Percentiles rank a stretch among this genome's conserved stretches.
phyloP scores from a whole-genome alignment of 2,113 vertebrate species.

The Upupa epops region DNA sequence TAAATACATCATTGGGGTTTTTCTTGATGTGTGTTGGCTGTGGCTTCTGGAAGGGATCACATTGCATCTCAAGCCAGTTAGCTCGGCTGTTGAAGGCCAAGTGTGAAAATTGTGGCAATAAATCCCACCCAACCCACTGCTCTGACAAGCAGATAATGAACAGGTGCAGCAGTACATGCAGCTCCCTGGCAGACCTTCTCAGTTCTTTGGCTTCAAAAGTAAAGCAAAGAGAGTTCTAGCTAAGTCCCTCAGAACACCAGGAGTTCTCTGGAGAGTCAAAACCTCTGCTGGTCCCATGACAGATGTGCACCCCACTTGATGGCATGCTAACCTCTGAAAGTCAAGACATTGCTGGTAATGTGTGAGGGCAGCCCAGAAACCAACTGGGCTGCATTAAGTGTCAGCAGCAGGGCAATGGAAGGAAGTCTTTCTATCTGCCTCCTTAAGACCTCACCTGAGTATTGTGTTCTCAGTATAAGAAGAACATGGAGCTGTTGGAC shows the following conservation, averaged over 20 bases:
- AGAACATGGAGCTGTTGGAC: too few species aligned
- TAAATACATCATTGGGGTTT: accelerated
- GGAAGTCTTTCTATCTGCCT: too few species aligned
- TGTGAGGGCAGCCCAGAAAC: too few species aligned
- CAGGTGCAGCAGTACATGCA: accelerated
- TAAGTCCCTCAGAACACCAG: background rate
- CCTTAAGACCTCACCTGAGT: too few species aligned
- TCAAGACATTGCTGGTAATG: background rate
- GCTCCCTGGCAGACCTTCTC: background rate
- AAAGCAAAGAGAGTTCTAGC: background rate
- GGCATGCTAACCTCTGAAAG: background rate
- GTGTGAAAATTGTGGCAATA: background rate
- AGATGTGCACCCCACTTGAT: background rate
- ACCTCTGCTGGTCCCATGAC: too few species aligned
- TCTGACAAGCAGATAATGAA: background rate
- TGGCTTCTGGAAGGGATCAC: background rate
- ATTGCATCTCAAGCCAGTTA: accelerated
- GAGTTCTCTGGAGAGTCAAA: background rate
- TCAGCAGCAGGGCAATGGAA: too few species aligned
- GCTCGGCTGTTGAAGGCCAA: background rate
- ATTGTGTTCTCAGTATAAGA: too few species aligned
- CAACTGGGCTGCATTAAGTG: too few species aligned
- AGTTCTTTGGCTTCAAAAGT: background rate
- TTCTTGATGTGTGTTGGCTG: background rate
- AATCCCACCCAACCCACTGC: background rate